Conservation (phyloP, 1,140 invertebrate genomes). For the Eriosoma lanigerum region DNA sequence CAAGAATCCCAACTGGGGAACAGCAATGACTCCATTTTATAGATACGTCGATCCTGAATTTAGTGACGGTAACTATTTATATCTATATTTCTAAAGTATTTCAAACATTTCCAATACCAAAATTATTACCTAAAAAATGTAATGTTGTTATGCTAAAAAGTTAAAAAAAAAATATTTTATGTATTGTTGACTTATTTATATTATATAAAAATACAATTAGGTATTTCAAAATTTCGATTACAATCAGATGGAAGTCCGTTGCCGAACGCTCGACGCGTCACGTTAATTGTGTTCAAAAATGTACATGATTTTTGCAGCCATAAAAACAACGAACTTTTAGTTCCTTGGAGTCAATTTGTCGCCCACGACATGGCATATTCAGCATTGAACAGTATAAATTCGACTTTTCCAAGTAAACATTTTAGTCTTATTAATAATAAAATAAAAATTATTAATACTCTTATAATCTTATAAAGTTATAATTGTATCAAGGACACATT, state of each 20-base stretch:
- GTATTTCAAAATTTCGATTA: constrained; percentile 58
- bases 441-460: no score
- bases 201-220: background rate
- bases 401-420: constrained; percentile 5
- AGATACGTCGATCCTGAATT: constrained; percentile 74
- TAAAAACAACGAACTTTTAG: background rate
- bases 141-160: no score
- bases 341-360: constrained; percentile 22
- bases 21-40: constrained; percentile 73
- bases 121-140: no score
- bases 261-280: constrained; percentile 63
- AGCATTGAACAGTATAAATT: constrained; percentile 4
- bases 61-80: constrained; percentile 74
- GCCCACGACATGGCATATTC: constrained; percentile 15
- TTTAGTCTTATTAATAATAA: constrained; percentile 53
- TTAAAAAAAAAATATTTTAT: no score
- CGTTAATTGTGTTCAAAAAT: constrained; percentile 60
- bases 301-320: constrained; percentile 55
- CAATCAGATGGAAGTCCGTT: constrained; percentile 58
- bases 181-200: no score
- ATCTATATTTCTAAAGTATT: background rate
- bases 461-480: no score
- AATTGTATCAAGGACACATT: no score
- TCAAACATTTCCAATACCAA: no score
- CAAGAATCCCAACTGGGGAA: constrained; percentile 68